Base-by-base conservation (phyloP, 1,140 invertebrate species). In the Sipha flava region DNA sequence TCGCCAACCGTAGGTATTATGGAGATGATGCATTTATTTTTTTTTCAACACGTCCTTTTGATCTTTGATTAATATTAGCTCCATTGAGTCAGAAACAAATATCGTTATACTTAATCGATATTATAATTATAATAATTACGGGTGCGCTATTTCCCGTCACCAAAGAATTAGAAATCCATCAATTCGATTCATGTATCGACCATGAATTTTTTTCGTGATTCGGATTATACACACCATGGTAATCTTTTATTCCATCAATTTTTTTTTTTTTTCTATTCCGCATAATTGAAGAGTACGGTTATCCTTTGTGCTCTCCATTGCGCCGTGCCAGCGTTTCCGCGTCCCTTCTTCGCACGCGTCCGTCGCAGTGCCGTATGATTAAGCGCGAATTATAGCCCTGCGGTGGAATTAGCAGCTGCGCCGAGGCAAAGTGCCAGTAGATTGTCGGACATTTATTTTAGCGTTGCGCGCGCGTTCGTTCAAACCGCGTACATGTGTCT, bases 371-470 rank as follows among this genome's bases (percentile, higher is more conserved):
- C 40, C n/a, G 45, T 34, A 64, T 26, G 57, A 47, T 79, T 64
- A 59, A 31, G 12, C 40, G n/a, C 34, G 79, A 79, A 79, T 47
- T 40, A 64, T 66, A 29, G 57, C 52, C 75, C 49, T 31, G 23
- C 52, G 49, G 75, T 14, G 43, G 29, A 62, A 59, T 45, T 34
- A 45, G 31, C 62, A 49, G 57, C 31, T 34, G 37, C 16, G 49
- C 9, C n/a, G n/a, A n/a, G n/a, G 31, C 57, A 66, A 64, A 43
- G 31, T 34, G 34, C 43, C 75, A 26, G 29, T 62, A 79, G 64
- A 79, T 62, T 23, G 52, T 43, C 23, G 47, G 29, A 62, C 79
- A 73, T 54, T 72, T 72, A 72, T 72, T 72, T 72, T 49, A 72
- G 68, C 59, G 29, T 12, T 16, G 16, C 34, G 66, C 43, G n/a